These are phyloP conservation scores for Circaetus cinerascens DNA, from an alignment of 2,113 vertebrate genomes.

Conservation along the genomic window DNA sequence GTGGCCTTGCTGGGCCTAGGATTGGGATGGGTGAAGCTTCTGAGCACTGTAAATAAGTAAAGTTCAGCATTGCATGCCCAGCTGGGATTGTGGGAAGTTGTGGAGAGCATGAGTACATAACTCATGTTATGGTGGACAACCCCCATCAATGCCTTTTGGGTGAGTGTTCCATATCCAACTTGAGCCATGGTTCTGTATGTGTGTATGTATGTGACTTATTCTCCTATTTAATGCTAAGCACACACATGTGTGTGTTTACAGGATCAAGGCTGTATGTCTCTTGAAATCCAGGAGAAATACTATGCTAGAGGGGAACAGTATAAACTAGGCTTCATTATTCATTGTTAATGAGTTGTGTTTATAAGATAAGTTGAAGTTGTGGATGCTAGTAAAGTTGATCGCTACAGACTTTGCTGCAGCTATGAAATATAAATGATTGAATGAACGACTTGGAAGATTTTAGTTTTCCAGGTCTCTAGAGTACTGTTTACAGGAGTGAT, in stretches of 20 bases:
- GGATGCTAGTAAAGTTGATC: neutral
- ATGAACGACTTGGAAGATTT: neutral
- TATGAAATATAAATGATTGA: neutral
- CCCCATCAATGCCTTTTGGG: neutral
- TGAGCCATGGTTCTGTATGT: neutral
- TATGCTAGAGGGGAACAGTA: neutral
- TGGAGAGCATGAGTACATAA: neutral
- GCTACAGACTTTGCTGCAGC: neutral
- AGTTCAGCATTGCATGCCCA: neutral
- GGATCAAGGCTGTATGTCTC: neutral
- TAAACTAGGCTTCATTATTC: neutral
- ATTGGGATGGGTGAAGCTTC: neutral
- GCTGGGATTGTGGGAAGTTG: neutral
- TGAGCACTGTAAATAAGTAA: neutral
- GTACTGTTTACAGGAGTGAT: neutral
- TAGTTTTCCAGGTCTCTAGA: neutral
- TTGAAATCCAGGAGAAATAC: neutral
- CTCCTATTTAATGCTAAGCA: neutral
- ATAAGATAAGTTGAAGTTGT: neutral
- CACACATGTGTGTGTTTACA: neutral
- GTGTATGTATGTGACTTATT: neutral
- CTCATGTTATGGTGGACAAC: neutral
- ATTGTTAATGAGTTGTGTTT: neutral
- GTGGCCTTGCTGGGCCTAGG: neutral
- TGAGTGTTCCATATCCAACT: neutral